phyloP scores from a whole-genome alignment of 2,113 vertebrate genomes.

The Condylura cristata region DNA sequence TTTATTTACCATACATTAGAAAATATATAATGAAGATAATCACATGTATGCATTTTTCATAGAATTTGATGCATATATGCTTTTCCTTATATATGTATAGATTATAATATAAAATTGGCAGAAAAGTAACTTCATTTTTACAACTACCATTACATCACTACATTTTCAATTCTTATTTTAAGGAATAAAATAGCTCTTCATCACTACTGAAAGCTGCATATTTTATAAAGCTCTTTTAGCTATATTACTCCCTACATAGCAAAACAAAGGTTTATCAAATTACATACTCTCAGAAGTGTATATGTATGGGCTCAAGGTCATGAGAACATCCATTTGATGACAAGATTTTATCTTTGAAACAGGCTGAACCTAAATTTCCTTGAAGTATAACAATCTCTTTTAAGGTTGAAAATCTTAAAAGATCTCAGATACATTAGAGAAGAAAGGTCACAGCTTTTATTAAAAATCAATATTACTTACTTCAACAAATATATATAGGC shows the following conservation, averaged over 20 bases:
- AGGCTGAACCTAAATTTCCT: conserved; percentile 2
- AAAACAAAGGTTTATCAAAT: conserved; percentile 20
- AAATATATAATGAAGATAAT: not conserved
- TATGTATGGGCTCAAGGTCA: not conserved
- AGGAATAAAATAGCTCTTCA: conserved; percentile 70
- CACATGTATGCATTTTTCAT: not conserved
- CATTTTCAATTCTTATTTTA: conserved; percentile 66
- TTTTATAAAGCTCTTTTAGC: conserved; percentile 29
- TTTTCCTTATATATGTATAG: conserved; percentile 37
- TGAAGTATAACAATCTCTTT: conserved; percentile 38
- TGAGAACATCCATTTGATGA: not conserved
- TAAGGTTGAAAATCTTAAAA: conserved; percentile 51
- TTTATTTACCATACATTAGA: not conserved
- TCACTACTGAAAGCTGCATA: not conserved
- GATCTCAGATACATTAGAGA: conserved; percentile 60
- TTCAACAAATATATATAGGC: conserved; percentile 47
- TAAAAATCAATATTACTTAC: conserved; percentile 73
- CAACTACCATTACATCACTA: conserved; percentile 41
- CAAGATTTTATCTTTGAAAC: not conserved
- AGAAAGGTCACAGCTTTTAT: conserved; percentile 67
- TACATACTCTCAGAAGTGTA: not conserved
- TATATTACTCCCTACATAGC: not conserved
- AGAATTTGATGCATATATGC: not conserved
- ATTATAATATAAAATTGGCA: conserved; percentile 70
- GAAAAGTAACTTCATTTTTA: conserved; percentile 55